Percentiles rank a stretch among this genome's conserved stretches.
phyloP scores from a whole-genome alignment of 1,140 invertebrate genomes.

The Drosophila lowei region DNA sequence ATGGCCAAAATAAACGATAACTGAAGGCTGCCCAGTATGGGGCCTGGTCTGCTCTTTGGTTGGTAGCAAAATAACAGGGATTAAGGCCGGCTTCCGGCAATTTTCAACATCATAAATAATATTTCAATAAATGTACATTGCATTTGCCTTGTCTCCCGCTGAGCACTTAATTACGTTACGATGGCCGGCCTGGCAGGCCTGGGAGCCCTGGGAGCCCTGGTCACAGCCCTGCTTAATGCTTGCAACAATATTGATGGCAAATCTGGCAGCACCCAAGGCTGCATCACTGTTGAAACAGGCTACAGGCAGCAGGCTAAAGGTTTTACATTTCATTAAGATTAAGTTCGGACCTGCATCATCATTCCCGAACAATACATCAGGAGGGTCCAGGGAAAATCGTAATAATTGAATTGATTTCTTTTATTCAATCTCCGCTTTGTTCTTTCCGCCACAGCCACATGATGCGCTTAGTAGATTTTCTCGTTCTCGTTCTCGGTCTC shows the following conservation, averaged over 20 bases:
- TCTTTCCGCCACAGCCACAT: slow-evolving; percentile 1
- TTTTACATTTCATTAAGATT: slow-evolving; percentile 50
- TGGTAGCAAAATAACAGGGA: slow-evolving; percentile 18
- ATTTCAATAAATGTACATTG: slow-evolving; percentile 56
- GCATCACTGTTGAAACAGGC: not conserved
- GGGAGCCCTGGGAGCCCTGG: not conserved
- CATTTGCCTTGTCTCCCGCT: slow-evolving; percentile 23
- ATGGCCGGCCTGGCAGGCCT: slow-evolving; percentile 12
- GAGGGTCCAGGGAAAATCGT: slow-evolving; percentile 15
- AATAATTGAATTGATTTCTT: slow-evolving; percentile 74
- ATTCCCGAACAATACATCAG: slow-evolving; percentile 7
- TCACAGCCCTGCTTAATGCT: not conserved
- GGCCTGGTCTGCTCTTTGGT: not conserved
- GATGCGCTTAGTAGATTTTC: slow-evolving; percentile 59
- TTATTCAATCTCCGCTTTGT: slow-evolving; percentile 9
- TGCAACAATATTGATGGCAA: not conserved
- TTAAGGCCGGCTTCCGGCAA: slow-evolving; percentile 34
- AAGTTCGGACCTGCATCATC: slow-evolving; percentile 10
- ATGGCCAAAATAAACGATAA: slow-evolving; percentile 55
- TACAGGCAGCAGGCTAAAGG: not conserved
- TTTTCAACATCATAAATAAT: slow-evolving; percentile 63
- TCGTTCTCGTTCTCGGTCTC: not conserved
- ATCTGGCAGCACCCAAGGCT: not conserved
- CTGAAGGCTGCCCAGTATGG: slow-evolving; percentile 32
- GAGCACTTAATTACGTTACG: slow-evolving; percentile 47